phyloP scores from a whole-genome alignment of 2,113 vertebrate species.

The Coreoperca whiteheadi region DNA sequence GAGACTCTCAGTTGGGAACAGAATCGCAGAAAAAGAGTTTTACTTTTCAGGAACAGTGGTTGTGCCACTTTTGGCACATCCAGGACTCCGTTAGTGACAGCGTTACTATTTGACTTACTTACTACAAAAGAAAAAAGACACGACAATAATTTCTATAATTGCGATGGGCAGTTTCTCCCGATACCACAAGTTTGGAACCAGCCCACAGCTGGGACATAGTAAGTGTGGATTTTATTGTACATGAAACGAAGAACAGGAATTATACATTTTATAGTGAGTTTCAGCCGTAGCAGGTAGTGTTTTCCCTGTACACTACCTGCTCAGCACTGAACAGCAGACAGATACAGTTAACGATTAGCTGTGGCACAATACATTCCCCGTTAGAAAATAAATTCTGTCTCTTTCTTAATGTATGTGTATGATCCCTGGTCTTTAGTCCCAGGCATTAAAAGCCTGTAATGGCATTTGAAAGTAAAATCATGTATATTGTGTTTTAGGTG shows the following conservation, averaged over 20 bases:
- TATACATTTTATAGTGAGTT: too few relatives aligned
- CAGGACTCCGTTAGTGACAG: not conserved
- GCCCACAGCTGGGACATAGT: not conserved
- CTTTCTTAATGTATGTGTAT: not conserved
- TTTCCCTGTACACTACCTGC: too few relatives aligned
- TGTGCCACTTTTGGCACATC: not conserved
- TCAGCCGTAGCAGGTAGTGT: too few relatives aligned
- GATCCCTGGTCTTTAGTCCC: not conserved
- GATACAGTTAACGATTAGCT: too few relatives aligned
- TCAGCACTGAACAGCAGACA: too few relatives aligned
- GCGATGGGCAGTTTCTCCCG: not conserved
- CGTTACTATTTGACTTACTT: not conserved
- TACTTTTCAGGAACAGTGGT: conserved; percentile 41
- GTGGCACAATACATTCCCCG: too few relatives aligned
- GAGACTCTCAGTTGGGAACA: conserved; percentile 14
- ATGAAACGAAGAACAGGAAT: not conserved
- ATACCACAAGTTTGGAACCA: not conserved
- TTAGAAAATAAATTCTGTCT: too few relatives aligned
- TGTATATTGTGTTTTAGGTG: conserved; percentile 77
- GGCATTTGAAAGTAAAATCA: not conserved
- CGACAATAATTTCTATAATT: not conserved
- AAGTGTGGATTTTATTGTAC: not conserved
- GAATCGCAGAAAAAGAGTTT: not conserved
- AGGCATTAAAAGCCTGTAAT: too few relatives aligned
- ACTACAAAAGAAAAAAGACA: not conserved